phyloP scores from a whole-genome alignment of 2,888 invertebrate species.

The Drosophila pullipes region DNA sequence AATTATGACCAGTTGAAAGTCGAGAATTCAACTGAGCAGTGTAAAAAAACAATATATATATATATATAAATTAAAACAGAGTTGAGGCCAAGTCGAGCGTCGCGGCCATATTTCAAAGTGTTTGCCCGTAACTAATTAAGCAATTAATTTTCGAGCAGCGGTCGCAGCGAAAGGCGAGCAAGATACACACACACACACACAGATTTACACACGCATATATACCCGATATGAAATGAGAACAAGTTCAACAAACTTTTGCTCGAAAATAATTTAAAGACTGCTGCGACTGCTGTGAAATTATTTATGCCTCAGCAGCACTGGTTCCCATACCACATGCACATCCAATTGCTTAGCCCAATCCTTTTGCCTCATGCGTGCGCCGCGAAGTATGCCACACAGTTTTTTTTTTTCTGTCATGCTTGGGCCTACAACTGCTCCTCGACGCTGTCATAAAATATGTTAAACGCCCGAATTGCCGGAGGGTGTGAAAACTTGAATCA shows the following conservation, averaged over 20 bases:
- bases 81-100: conserved; percentile 53
- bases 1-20: conserved; percentile 79
- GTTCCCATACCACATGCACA: conserved; percentile 20
- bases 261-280: conserved; percentile 66
- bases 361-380: conserved; percentile 66
- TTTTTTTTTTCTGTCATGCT: conserved; percentile 32
- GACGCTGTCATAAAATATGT: conserved; percentile 73
- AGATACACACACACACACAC: conserved; percentile 20
- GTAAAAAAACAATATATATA: background rate
- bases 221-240: conserved; percentile 34
- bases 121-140: conserved; percentile 82
- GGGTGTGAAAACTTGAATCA: conserved; percentile 81
- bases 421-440: conserved; percentile 16
- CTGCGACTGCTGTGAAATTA: conserved; percentile 50
- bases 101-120: conserved; percentile 80
- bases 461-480: conserved; percentile 73
- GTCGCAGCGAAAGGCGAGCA: conserved; percentile 20
- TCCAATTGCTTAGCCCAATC: conserved; percentile 50
- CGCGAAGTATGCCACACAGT: conserved; percentile 67
- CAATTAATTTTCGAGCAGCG: conserved; percentile 77
- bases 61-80: conserved; percentile 23
- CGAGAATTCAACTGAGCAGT: conserved; percentile 31
- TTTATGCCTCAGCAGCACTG: conserved; percentile 46
- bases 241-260: conserved; percentile 75
- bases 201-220: background rate